phyloP scores from a whole-genome alignment of 2,888 invertebrate species.

The Caenorhabditis sp. region DNA sequence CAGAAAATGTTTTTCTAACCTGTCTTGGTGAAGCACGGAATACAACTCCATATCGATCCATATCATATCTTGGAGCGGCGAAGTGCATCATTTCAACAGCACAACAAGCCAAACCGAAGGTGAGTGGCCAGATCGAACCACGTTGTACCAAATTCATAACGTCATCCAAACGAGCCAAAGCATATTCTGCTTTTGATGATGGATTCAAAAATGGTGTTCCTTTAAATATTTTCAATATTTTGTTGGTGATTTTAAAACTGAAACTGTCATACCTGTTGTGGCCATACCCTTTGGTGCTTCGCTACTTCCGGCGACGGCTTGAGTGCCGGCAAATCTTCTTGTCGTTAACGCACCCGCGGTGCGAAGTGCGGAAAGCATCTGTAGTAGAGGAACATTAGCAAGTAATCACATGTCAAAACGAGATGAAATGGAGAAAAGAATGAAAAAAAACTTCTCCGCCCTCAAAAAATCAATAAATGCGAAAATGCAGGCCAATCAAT shows the following conservation, averaged over 20 bases:
- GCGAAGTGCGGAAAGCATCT: slow-evolving; percentile 52
- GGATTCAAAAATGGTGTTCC: slow-evolving; percentile 66
- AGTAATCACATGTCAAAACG: not conserved
- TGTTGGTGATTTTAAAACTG: no score
- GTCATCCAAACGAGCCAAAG: slow-evolving; percentile 68
- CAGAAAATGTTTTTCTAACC: no score
- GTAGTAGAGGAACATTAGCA: not conserved
- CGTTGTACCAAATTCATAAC: slow-evolving; percentile 72
- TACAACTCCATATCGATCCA: slow-evolving; percentile 97
- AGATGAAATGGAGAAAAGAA: not conserved
- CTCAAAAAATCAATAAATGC: not conserved
- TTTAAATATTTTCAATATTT: slow-evolving; percentile 11
- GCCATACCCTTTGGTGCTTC: slow-evolving; percentile 65
- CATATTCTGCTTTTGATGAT: slow-evolving; percentile 65
- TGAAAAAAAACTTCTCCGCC: not conserved
- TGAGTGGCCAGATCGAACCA: slow-evolving; percentile 92
- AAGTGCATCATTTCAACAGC: slow-evolving; percentile 91
- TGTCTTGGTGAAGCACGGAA: slow-evolving; percentile 78
- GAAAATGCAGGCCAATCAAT: slow-evolving; percentile 2
- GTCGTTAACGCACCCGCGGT: slow-evolving; percentile 23
- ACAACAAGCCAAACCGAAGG: slow-evolving; percentile 97
- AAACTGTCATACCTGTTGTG: slow-evolving; percentile 47
- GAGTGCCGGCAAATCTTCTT: slow-evolving; percentile 35
- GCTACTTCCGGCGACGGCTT: slow-evolving; percentile 41
- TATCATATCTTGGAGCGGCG: slow-evolving; percentile 97